Evolutionary conservation across 2,888 invertebrate species (phyloP).

Genomic region (Acrocera orbiculus): DNA sequence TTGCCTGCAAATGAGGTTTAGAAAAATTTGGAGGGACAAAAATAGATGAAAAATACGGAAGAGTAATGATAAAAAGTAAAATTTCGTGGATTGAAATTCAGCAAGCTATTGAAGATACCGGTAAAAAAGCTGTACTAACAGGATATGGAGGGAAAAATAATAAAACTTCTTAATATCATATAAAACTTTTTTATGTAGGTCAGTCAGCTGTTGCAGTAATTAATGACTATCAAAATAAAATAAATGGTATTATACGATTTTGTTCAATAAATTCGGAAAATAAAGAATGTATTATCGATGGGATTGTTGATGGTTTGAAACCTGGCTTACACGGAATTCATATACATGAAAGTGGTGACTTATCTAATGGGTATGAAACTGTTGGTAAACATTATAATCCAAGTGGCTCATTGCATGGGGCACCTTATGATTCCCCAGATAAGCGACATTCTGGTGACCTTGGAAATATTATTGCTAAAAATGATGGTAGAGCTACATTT

Average conservation of each 20-base stretch:
- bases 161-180: no score
- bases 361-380: conserved; percentile 40
- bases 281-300: conserved; percentile 55
- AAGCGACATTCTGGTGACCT: conserved; percentile 45
- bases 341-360: conserved; percentile 57
- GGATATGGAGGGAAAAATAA: conserved; percentile 49
- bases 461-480: conserved; percentile 42
- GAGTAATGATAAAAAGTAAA: conserved; percentile 24
- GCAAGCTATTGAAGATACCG: conserved; percentile 39
- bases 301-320: conserved; percentile 61
- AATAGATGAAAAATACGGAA: conserved; percentile 20
- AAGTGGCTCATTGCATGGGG: conserved; percentile 33
- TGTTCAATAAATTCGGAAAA: conserved; percentile 26
- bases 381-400: conserved; percentile 47
- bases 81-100: conserved; percentile 31
- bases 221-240: conserved; percentile 27
- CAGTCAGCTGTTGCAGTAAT: conserved; percentile 60
- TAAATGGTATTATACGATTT: conserved; percentile 63
- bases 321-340: conserved; percentile 36
- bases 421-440: conserved; percentile 29
- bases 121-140: conserved; percentile 55
- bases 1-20: no score
- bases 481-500: conserved; percentile 47
- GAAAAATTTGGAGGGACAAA: conserved; percentile 25
- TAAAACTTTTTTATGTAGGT: conserved; percentile 7